Percentiles rank a stretch among this genome's conserved stretches.
These are phyloP conservation scores for Mastacembelus armatus DNA, from an alignment of 2,797 vertebrate species.

Conservation along the genomic window DNA sequence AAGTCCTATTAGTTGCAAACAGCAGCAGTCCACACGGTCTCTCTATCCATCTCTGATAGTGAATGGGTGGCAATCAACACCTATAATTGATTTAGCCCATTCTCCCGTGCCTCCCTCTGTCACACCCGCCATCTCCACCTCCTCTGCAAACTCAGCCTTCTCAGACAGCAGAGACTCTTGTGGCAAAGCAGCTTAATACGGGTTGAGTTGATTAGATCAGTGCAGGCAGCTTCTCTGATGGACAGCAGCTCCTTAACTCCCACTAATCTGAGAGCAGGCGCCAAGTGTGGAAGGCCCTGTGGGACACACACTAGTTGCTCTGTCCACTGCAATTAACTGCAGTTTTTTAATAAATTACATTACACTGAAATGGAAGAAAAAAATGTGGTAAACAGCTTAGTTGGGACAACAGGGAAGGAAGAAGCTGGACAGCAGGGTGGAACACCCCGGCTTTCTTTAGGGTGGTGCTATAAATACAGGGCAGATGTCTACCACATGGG, in stretches of 20 bases:
- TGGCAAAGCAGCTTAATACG: conserved; percentile 80
- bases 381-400: conserved; percentile 51
- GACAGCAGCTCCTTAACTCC: conserved; percentile 74
- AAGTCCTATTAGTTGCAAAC: conserved; percentile 6
- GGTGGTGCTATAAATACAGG: conserved; percentile 9
- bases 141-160: conserved; percentile 27
- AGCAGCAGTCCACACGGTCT: conserved; percentile 26
- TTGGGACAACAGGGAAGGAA: conserved; percentile 15
- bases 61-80: conserved; percentile 62
- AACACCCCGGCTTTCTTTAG: conserved; percentile 3
- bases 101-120: conserved; percentile 43
- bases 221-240: conserved; percentile 68
- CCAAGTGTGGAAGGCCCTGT: conserved; percentile 35
- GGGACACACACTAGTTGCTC: conserved; percentile 36
- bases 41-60: conserved; percentile 25
- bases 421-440: conserved; percentile 12
- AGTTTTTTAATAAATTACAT: conserved; percentile 48
- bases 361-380: conserved; percentile 18
- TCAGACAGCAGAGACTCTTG: conserved; percentile 63
- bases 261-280: conserved; percentile 67
- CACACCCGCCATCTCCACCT: conserved; percentile 35
- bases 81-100: conserved; percentile 71
- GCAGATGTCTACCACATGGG: conserved; percentile 58
- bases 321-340: conserved; percentile 42
- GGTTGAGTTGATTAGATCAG: conserved; percentile 84